Evolutionary conservation across 2,113 vertebrate genomes (phyloP), one percentile per base, ranked within the genome.

Genomic region (Rhabdornis inornatus): DNA sequence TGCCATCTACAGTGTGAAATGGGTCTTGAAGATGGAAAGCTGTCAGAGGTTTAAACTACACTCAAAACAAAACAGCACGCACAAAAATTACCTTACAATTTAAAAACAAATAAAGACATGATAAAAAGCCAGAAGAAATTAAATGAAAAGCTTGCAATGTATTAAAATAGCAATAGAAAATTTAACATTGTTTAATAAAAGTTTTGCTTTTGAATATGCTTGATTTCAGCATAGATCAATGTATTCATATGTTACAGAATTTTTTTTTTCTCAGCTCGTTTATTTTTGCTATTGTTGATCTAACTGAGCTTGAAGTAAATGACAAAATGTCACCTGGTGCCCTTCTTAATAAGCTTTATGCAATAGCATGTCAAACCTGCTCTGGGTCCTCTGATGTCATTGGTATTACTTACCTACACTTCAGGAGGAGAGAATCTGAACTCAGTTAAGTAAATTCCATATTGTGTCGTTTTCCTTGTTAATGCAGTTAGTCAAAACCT

Each of bases 1-100:
- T 87, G 91, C 95, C 96, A 96, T 66, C 96, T 97, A 90, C 88
- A 91, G 97, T 69, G 59, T 47, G 64, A 94, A 93, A 64, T 11
- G 17, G 21, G 83, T 94, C 78, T 89, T 4, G 9, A 87, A 63
- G 52, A 83, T 5, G 10, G 37, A 71, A 77, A 60, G 31, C 22
- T 81, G 56, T 35, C 49, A 9, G 50, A 59, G 7, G 10, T 61
- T 75, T 66, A 56, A 94, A 83, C 44, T 47, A 9, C 35, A 33
- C 3, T 6, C 31, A 71, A 86, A 83, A 27, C 4, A 69, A 56
- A 92, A 31, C 35, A 35, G 14, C 30, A 23, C 20, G n/a, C 23
- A 61, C 33, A 76, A 85, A 56, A 21, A 39, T 19, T 55, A 85
- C 33, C 10, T 45, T 57, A 28, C 7, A 3, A 39, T 63, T 91